Evolutionary conservation across 2,113 vertebrate species (phyloP).

Genomic region (Misgurnus mizolepis): DNA sequence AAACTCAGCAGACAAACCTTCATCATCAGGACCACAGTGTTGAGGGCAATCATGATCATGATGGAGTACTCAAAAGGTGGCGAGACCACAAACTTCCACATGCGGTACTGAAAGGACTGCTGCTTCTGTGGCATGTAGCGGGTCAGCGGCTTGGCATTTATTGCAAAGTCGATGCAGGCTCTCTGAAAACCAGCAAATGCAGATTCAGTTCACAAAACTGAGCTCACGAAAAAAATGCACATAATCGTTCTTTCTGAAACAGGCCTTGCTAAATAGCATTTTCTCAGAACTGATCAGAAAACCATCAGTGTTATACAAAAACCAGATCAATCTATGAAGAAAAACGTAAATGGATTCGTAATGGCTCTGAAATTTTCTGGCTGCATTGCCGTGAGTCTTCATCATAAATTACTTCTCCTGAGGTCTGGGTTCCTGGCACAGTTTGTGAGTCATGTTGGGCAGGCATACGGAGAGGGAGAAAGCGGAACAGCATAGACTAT

Average conservation of each 20-base stretch:
- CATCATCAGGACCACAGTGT: conserved; percentile 98
- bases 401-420: conserved; percentile 29
- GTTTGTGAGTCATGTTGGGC: conserved; percentile 42
- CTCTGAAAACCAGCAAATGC: conserved; percentile 74
- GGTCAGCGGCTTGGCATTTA: conserved; percentile 93
- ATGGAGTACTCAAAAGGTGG: conserved; percentile 97
- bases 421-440: conserved; percentile 25
- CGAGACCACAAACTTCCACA: conserved; percentile 97
- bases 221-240: neutral
- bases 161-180: conserved; percentile 96
- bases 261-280: neutral
- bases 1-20: conserved; percentile 76
- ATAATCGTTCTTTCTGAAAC: neutral
- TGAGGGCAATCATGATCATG: conserved; percentile 98
- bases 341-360: neutral
- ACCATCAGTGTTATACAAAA: conserved; percentile 13
- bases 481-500: conserved; percentile 18
- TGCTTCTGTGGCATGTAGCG: conserved; percentile 95
- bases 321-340: neutral
- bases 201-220: neutral
- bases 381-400: neutral
- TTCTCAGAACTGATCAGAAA: neutral
- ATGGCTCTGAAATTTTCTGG: conserved; percentile 9
- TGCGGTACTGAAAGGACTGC: conserved; percentile 94
- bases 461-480: conserved; percentile 45